phyloP scores from a whole-genome alignment of 2,888 invertebrate genomes.

The Diadegma fenestrale region DNA sequence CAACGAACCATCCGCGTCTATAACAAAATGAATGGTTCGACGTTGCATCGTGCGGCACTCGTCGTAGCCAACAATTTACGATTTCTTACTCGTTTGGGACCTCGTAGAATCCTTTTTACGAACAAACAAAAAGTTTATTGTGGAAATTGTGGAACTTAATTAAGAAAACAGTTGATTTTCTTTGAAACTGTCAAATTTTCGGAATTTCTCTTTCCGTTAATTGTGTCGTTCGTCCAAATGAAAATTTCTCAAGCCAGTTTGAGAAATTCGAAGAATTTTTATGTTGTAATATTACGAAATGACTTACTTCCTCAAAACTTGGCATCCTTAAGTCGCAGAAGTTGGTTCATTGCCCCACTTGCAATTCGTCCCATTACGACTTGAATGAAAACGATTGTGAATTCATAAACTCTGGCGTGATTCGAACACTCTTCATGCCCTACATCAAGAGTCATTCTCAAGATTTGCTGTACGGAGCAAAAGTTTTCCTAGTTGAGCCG shows the following conservation, averaged over 20 bases:
- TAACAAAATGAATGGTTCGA: slow-evolving; percentile 3
- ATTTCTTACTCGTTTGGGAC: not conserved
- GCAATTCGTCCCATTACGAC: not conserved
- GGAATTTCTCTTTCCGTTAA: too few species aligned
- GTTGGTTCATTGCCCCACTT: not conserved
- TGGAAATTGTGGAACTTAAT: not conserved
- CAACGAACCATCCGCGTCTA: not conserved
- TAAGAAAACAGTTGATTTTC: not conserved
- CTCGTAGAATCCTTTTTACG: not conserved
- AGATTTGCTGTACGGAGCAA: not conserved
- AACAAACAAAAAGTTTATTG: not conserved
- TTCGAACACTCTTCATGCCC: not conserved
- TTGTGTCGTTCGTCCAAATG: too few species aligned
- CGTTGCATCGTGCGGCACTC: slow-evolving; percentile 15
- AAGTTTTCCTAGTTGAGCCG: not conserved
- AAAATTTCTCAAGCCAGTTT: not conserved
- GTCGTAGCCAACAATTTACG: not conserved
- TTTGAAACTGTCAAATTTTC: not conserved
- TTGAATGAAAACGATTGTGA: not conserved
- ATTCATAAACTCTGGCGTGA: not conserved
- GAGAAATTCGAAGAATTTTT: not conserved
- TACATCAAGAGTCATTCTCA: not conserved
- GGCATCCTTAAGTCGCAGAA: not conserved
- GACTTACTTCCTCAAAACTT: not conserved
- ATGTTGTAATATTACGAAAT: not conserved